These are phyloP conservation scores for Vidua chalybeata DNA, from an alignment of 2,113 vertebrate genomes.

Conservation along the genomic window DNA sequence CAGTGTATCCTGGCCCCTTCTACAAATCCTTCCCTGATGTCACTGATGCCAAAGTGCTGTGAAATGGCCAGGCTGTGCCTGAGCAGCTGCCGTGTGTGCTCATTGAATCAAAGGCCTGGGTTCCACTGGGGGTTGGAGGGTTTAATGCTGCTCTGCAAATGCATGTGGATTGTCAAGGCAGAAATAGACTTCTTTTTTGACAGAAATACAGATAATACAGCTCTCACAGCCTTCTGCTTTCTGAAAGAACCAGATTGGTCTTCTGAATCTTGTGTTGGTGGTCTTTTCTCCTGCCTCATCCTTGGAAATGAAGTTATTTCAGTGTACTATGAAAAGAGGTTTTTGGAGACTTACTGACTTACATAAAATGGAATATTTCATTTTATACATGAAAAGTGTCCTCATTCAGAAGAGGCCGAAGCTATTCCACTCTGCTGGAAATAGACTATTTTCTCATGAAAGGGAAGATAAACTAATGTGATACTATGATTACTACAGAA, in stretches of 20 bases:
- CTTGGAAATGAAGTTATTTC: neutral
- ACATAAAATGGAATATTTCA: neutral
- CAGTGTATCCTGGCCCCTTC: neutral
- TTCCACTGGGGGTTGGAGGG: neutral
- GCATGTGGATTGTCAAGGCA: neutral
- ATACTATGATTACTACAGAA: neutral
- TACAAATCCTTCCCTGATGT: neutral
- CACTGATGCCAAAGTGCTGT: neutral
- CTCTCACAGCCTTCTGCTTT: neutral
- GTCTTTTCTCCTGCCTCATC: neutral
- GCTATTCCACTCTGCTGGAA: neutral
- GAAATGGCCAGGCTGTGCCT: neutral
- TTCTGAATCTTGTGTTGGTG: neutral
- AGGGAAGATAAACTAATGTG: neutral
- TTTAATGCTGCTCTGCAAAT: neutral
- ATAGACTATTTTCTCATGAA: neutral
- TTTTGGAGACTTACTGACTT: neutral
- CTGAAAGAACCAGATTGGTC: neutral
- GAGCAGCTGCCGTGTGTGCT: neutral
- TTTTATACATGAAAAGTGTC: neutral
- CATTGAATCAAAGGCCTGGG: fast-evolving
- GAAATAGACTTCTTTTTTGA: neutral
- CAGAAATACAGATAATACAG: neutral
- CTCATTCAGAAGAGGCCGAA: neutral
- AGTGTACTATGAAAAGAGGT: neutral